Conservation (phyloP, 2,888 invertebrate genomes). For the Marronus borbonicus region DNA sequence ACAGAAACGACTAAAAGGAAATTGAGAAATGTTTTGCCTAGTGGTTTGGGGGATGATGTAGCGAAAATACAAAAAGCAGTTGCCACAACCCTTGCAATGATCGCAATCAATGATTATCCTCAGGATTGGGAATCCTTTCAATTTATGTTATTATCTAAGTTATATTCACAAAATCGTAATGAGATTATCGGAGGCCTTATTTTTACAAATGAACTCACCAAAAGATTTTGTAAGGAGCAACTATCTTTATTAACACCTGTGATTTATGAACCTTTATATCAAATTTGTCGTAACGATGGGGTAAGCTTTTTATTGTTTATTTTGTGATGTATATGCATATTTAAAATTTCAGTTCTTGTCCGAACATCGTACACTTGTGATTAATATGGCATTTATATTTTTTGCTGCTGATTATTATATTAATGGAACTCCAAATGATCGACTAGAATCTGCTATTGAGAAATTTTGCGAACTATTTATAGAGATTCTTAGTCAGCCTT, state of each 20-base stretch:
- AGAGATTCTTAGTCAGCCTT: slow-evolving; percentile 53
- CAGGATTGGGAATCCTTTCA: slow-evolving; percentile 52
- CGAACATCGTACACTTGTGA: slow-evolving; percentile 47
- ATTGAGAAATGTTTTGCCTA: slow-evolving; percentile 52
- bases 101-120: slow-evolving; percentile 54
- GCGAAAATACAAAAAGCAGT: slow-evolving; percentile 53
- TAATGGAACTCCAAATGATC: slow-evolving; percentile 10
- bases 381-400: slow-evolving; percentile 44
- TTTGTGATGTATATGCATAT: background rate
- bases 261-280: slow-evolving; percentile 50
- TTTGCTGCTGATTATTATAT: slow-evolving; percentile 43
- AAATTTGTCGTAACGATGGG: slow-evolving; percentile 49
- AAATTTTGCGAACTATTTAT: slow-evolving; percentile 52
- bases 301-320: slow-evolving; percentile 32
- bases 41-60: slow-evolving; percentile 51
- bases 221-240: slow-evolving; percentile 46
- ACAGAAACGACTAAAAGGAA: slow-evolving; percentile 53
- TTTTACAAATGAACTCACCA: slow-evolving; percentile 54
- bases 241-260: slow-evolving; percentile 44
- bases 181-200: slow-evolving; percentile 52
- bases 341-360: slow-evolving; percentile 42
- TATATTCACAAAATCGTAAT: slow-evolving; percentile 48
- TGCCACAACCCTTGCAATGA: slow-evolving; percentile 52
- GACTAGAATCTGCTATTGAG: slow-evolving; percentile 32
- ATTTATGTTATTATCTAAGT: slow-evolving; percentile 48